These are phyloP conservation scores for Nannospalax galili DNA, from an alignment of 2,113 vertebrate species.

Conservation along the genomic window DNA sequence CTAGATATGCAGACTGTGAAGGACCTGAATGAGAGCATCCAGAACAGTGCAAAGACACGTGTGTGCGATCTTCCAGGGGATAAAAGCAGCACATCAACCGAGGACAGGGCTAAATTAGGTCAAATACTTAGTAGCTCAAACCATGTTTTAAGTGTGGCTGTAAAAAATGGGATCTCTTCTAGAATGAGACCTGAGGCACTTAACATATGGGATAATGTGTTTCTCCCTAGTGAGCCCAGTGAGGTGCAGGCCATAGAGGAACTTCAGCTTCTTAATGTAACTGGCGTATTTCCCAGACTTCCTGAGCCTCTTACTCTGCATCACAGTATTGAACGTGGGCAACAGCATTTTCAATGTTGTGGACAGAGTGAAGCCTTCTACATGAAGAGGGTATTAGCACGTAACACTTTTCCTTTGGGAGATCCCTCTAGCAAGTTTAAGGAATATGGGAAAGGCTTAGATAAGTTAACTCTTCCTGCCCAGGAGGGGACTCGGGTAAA, in stretches of 20 bases:
- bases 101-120: background rate
- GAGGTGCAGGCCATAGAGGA: background rate
- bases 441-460: background rate
- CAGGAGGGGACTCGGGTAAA: background rate
- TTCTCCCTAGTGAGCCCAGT: background rate
- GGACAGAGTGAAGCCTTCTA: background rate
- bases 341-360: background rate
- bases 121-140: background rate
- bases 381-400: background rate
- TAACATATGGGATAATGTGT: background rate
- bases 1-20: background rate
- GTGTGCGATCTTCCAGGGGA: background rate
- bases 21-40: background rate
- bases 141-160: background rate
- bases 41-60: background rate
- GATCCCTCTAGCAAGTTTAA: background rate
- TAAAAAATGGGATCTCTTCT: background rate
- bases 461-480: background rate
- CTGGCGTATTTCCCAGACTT: background rate
- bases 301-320: background rate
- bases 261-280: background rate
- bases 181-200: background rate
- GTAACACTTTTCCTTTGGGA: background rate
- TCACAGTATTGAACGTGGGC: background rate
- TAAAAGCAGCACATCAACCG: background rate